Percentiles rank a stretch among this genome's conserved stretches.
phyloP scores from a whole-genome alignment of 2,113 vertebrate species.

The Aspidoscelis tigris region DNA sequence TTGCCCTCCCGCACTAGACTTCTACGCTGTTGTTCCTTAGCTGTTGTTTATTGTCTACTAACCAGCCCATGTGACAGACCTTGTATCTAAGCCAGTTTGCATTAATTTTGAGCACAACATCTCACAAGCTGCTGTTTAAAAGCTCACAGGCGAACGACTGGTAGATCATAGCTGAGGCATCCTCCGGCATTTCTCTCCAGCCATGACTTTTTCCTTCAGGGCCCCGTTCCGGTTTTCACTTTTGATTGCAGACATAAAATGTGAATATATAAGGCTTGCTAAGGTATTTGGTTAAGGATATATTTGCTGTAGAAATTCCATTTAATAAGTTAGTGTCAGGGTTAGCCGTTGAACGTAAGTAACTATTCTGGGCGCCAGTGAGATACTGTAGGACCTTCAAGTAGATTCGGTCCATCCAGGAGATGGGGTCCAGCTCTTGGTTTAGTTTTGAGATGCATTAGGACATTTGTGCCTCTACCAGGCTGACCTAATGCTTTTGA shows the following conservation, averaged over 20 bases:
- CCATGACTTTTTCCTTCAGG: background rate
- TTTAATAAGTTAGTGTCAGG: background rate
- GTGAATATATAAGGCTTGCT: background rate
- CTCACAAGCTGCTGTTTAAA: background rate
- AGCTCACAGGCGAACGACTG: background rate
- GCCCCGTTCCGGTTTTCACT: background rate
- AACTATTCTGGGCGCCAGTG: background rate
- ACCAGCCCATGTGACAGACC: background rate
- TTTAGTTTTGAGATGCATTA: background rate
- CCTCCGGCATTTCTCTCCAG: background rate
- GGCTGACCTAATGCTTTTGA: background rate
- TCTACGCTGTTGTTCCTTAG: slow-evolving; percentile 12
- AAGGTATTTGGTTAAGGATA: background rate
- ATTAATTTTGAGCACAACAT: background rate
- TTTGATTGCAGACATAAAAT: background rate
- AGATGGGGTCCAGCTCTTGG: background rate
- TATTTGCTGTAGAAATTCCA: background rate
- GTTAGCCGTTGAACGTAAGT: background rate
- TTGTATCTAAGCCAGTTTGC: slow-evolving; percentile 23
- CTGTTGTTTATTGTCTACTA: slow-evolving; percentile 24
- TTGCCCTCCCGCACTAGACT: background rate
- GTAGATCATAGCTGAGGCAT: background rate
- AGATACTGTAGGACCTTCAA: background rate
- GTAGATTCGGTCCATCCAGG: too few species aligned
- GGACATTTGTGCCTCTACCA: background rate